Evolutionary conservation across 2,113 vertebrate species (phyloP), one percentile per base, ranked within the genome.

Genomic region (Phainopepla nitens): DNA sequence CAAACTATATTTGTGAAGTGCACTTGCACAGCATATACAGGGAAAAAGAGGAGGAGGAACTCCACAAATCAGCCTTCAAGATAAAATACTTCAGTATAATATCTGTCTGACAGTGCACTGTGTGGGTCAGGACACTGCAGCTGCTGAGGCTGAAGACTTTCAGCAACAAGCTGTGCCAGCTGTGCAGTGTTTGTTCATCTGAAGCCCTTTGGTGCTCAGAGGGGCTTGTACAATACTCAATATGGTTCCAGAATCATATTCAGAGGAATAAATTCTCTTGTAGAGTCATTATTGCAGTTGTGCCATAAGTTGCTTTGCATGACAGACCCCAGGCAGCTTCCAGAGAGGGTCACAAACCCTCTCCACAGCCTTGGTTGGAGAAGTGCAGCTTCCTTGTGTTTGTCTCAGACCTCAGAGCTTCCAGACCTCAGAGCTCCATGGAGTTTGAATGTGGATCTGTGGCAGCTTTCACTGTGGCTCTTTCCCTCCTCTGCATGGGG

Each of bases 391-490:
- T 79, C n/a, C 16, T 13, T 45, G 36, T 29, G 42, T 6, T 87
- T 61, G 36, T 42, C 25, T 14, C 41, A 53, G 42, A 44, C 20
- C 20, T n/a, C 2, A 5, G 61, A 56, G 57, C 50, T 88, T 79
- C 68, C 36, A 44, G 53, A 44, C 41, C 45, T 9, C 1, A 8
- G 51, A 64, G 8, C 22, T 65, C 11, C 14, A 3, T 0, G 1
- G 28, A 58, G 13, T 22, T n/a, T 51, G 49, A 36, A 27, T 22
- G 1, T 9, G 39, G 23, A 42, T 39, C 70, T 42, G 6, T 27
- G 1, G 1, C 21, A 39, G 13, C 56, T 75, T 75, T 54, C 44
- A 23, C 27, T 35, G 50, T 33, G 18, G 22, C 50, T 53, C n/a
- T 57, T 58, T 44, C 9, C 60, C 53, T 53, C 49, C 50, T 19